phyloP scores from a whole-genome alignment of 2,797 vertebrate genomes.

The Huso huso region DNA sequence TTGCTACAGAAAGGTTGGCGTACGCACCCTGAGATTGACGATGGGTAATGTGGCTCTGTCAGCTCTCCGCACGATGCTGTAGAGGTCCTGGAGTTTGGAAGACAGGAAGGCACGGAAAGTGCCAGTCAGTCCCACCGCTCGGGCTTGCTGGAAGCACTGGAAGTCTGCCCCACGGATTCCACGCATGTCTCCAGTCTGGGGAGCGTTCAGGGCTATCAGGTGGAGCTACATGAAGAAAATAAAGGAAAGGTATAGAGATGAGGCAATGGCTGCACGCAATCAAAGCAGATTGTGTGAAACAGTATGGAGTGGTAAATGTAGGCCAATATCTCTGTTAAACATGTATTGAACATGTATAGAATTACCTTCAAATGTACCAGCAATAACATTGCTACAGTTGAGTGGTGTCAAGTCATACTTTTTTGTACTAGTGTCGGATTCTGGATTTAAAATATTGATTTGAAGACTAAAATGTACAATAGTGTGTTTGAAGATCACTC shows the following conservation, averaged over 20 bases:
- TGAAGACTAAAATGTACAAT: too few relatives aligned
- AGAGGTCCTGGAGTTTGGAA: slow-evolving; percentile 79
- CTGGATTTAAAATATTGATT: too few relatives aligned
- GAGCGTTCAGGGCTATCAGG: slow-evolving; percentile 77
- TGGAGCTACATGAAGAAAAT: slow-evolving; percentile 66
- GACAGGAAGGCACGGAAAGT: slow-evolving; percentile 92
- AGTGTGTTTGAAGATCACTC: too few relatives aligned
- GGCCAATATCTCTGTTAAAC: too few relatives aligned
- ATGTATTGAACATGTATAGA: too few relatives aligned
- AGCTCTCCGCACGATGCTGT: slow-evolving; percentile 77
- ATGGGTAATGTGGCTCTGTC: slow-evolving; percentile 65
- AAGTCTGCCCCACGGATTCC: slow-evolving; percentile 81
- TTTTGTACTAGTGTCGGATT: too few relatives aligned
- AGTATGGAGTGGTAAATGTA: background rate
- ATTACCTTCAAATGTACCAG: too few relatives aligned
- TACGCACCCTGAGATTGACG: slow-evolving; percentile 73
- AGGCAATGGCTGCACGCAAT: background rate
- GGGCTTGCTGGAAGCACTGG: slow-evolving; percentile 86
- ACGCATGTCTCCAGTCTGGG: slow-evolving; percentile 67
- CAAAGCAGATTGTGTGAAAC: background rate
- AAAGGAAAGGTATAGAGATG: background rate
- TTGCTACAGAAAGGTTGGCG: too few relatives aligned
- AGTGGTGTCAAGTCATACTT: too few relatives aligned
- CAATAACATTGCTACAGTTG: too few relatives aligned
- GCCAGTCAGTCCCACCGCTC: slow-evolving; percentile 72